Percentiles rank a stretch among this genome's conserved stretches.
Evolutionary conservation across 1,140 invertebrate genomes (phyloP).

Genomic region (Heliothis subflexa): DNA sequence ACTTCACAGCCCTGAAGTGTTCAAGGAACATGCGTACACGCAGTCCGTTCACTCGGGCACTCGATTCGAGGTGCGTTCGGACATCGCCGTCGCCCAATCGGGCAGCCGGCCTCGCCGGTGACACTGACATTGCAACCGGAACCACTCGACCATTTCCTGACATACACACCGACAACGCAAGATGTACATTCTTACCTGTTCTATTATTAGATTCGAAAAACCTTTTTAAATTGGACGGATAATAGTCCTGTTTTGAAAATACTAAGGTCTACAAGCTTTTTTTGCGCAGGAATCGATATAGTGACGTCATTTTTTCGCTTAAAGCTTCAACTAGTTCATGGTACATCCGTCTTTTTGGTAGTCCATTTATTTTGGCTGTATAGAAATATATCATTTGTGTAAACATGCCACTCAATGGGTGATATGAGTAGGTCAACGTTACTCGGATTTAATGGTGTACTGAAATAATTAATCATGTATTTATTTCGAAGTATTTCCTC

Average conservation of each 20-base stretch:
- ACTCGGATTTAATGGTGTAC: constrained; percentile 4
- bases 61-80: constrained; percentile 10
- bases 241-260: constrained; percentile 7
- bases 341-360: background rate
- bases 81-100: constrained; percentile 59
- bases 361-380: background rate
- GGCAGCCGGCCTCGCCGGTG: constrained; percentile 61
- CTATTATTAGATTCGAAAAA: background rate
- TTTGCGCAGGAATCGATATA: constrained; percentile 8
- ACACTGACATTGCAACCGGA: constrained; percentile 78
- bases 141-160: constrained; percentile 67
- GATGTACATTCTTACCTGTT: constrained; percentile 32
- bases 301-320: constrained; percentile 24
- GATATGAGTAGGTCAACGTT: background rate
- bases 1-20: constrained; percentile 32
- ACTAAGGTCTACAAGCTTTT: constrained; percentile 18
- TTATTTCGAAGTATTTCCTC: background rate
- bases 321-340: background rate
- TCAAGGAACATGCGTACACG: constrained; percentile 14
- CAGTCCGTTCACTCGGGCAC: constrained; percentile 12
- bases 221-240: constrained; percentile 21
- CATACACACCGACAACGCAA: constrained; percentile 41
- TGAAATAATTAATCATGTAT: background rate
- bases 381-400: constrained; percentile 1
- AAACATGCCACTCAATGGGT: constrained; percentile 8